phyloP scores from a whole-genome alignment of 2,888 invertebrate genomes.

The Amblyjoppa proteus region DNA sequence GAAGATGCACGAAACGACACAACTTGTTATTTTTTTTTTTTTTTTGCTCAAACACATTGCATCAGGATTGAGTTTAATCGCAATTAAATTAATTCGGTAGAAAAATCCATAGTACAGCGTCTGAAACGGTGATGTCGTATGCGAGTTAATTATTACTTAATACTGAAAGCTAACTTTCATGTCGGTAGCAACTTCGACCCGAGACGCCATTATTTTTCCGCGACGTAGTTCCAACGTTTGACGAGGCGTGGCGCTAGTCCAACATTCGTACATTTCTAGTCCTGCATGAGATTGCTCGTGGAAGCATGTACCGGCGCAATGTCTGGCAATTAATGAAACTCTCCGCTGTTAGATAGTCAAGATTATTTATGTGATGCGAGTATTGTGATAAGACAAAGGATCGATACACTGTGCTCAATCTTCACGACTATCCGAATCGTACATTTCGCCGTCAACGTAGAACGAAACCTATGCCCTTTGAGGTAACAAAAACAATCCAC shows the following conservation, averaged over 20 bases:
- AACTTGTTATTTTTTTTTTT: not conserved
- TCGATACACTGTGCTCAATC: too few species aligned
- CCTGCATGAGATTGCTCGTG: not conserved
- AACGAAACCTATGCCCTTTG: too few species aligned
- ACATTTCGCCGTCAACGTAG: too few species aligned
- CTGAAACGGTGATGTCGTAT: not conserved
- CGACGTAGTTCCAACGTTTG: not conserved
- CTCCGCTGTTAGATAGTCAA: too few species aligned
- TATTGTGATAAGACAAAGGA: too few species aligned
- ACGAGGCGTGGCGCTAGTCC: not conserved
- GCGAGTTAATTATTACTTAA: not conserved
- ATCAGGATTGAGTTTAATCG: not conserved
- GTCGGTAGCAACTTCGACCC: not conserved
- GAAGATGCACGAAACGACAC: not conserved
- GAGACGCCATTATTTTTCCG: constrained; percentile 1
- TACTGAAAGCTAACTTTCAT: not conserved
- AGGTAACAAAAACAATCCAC: too few species aligned
- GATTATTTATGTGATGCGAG: too few species aligned
- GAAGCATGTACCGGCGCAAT: not conserved
- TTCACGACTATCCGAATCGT: too few species aligned
- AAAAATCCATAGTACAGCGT: not conserved
- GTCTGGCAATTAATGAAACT: not conserved
- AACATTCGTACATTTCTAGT: not conserved
- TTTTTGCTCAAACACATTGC: not conserved
- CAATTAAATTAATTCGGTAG: not conserved